Evolutionary conservation across 2,888 invertebrate genomes (phyloP).

Genomic region (Xestia rhomboidea): DNA sequence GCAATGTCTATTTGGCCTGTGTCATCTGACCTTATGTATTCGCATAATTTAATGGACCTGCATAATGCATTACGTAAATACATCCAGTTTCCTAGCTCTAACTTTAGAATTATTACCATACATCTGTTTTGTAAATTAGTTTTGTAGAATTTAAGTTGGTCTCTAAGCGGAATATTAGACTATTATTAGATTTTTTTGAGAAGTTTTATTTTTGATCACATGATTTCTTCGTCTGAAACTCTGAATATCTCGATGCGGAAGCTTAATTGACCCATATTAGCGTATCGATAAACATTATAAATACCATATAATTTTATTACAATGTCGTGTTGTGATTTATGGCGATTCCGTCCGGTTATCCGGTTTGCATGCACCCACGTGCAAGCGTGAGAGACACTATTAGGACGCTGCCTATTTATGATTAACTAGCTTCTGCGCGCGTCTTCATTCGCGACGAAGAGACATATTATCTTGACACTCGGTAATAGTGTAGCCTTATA

Average conservation of each 20-base stretch:
- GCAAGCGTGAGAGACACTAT: neutral
- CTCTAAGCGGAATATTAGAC: conserved; percentile 8
- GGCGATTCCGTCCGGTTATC: conserved; percentile 42
- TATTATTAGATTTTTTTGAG: neutral
- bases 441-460: neutral
- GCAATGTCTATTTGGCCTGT: conserved; percentile 25
- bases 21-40: conserved; percentile 21
- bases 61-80: conserved; percentile 11
- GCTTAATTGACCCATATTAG: conserved; percentile 24
- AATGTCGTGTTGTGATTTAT: conserved; percentile 38
- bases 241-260: conserved; percentile 20
- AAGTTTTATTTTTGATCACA: neutral
- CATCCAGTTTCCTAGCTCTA: neutral
- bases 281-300: conserved; percentile 30
- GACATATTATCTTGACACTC: neutral
- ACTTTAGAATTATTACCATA: conserved; percentile 7
- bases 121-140: conserved; percentile 11
- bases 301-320: conserved; percentile 29
- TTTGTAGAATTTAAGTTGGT: neutral
- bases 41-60: conserved; percentile 22
- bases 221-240: neutral
- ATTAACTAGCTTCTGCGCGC: neutral
- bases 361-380: conserved; percentile 7
- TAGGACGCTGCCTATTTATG: neutral
- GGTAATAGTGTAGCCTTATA: neutral